Evolutionary conservation across 2,888 invertebrate genomes (phyloP).

Genomic region (Napeogenes sylphis): DNA sequence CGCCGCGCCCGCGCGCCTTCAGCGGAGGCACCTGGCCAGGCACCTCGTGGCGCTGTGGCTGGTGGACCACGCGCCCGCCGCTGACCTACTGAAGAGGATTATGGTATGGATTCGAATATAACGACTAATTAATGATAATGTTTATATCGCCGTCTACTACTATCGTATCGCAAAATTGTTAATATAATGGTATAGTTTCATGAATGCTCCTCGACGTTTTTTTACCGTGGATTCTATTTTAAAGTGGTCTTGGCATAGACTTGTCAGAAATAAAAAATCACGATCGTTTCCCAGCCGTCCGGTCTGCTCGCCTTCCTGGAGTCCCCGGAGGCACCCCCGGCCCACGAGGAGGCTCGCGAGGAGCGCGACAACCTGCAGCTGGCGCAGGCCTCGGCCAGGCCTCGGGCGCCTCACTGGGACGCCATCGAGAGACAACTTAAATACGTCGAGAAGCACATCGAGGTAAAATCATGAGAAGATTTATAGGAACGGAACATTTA

Average conservation of each 20-base stretch:
- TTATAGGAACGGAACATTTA: neutral
- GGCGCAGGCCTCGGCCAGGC: constrained; percentile 88
- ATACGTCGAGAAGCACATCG: constrained; percentile 90
- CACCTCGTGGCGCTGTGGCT: constrained; percentile 98
- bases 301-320: constrained; percentile 94
- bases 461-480: constrained; percentile 58
- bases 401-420: constrained; percentile 83
- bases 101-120: constrained; percentile 80
- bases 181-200: no score
- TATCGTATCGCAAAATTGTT: neutral
- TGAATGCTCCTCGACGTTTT: no score
- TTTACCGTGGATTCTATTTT: no score
- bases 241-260: no score
- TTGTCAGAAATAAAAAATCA: neutral
- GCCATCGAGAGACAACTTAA: constrained; percentile 84
- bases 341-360: constrained; percentile 82
- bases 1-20: constrained; percentile 79
- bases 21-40: constrained; percentile 91
- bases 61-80: constrained; percentile 94
- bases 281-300: constrained; percentile 82
- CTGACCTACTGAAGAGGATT: constrained; percentile 89
- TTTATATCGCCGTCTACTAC: neutral
- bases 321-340: constrained; percentile 90
- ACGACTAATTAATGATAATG: neutral
- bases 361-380: constrained; percentile 96